Evolutionary conservation across 2,113 vertebrate genomes (phyloP), one percentile per base, ranked within the genome.

Genomic region (Pachycephala philippinensis): DNA sequence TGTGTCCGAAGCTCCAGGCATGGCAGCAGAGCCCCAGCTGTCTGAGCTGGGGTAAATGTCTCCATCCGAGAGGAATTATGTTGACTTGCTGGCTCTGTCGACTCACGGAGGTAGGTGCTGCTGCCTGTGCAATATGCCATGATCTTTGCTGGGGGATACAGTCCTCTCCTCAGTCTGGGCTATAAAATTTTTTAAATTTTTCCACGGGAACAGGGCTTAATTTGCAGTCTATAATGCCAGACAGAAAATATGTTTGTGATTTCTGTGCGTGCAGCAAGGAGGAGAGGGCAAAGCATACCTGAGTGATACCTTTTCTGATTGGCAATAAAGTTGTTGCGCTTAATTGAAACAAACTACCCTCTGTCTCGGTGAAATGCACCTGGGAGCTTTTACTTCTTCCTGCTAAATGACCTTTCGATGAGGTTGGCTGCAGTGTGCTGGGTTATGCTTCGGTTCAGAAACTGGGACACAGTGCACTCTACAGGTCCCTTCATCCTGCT

Each of bases 51-150:
- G 87, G 22, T 94, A 60, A 93, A 84, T 49, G 59, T 87, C 93
- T 84, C 80, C 85, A 49, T 66, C 90, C 72, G 19, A 33, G 80
- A 78, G 90, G 93, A 93, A 94, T 93, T 86, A 83, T 71, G 69
- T 80, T 85, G 88, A 30, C n/a, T 66, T n/a, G 53, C 88, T 78
- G 80, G 52, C 47, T 90, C 64, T 80, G 31, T 72, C 19, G 8
- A 27, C 60, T 93, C 40, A 3, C 28, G 13, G 84, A 96, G 96
- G 96, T 97, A 96, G 86, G 96, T 96, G 95, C 47, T 83, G 76
- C 56, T 80, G 42, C 35, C 66, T 28, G n/a, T 69, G 81, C n/a
- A 11, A 27, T 68, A 6, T 47, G 35, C 49, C 0, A 0, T 72
- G 74, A n/a, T 91, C 50, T 81, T 20, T 90, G n/a, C 39, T 0